These are phyloP conservation scores for Strix uralensis DNA, from an alignment of 2,113 vertebrate genomes.

Conservation along the genomic window DNA sequence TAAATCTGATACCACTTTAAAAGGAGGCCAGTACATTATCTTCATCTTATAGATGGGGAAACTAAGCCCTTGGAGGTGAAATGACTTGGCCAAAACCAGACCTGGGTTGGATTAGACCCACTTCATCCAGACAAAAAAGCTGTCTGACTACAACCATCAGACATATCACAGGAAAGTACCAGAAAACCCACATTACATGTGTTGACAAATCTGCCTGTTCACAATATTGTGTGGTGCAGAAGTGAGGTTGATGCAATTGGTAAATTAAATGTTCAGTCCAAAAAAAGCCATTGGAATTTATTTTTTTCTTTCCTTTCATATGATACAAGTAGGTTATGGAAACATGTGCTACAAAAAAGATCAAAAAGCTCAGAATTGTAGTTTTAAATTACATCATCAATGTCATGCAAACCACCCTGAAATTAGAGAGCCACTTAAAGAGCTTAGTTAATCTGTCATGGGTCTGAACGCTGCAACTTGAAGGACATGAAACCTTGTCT, in stretches of 20 bases:
- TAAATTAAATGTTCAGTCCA: background rate
- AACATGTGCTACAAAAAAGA: background rate
- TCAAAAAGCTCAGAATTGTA: background rate
- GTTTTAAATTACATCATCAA: background rate
- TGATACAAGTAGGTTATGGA: background rate
- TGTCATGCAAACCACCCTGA: background rate
- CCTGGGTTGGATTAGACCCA: background rate
- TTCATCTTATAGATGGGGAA: background rate
- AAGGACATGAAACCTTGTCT: background rate
- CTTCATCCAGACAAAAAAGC: background rate
- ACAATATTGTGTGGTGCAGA: background rate
- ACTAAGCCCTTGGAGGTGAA: background rate
- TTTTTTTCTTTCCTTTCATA: background rate
- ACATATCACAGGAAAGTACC: background rate
- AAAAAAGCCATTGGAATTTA: background rate
- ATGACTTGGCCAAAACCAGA: background rate
- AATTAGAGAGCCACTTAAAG: conserved; percentile 3
- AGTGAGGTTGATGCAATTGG: background rate
- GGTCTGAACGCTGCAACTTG: background rate
- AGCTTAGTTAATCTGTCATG: background rate
- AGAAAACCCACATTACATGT: background rate
- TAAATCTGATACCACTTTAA: background rate
- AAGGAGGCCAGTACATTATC: background rate
- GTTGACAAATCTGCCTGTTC: background rate
- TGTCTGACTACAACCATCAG: background rate